Evolutionary conservation across 2,888 invertebrate genomes (phyloP), one percentile per base, ranked within the genome.

Genomic region (Piscicola geometra): DNA sequence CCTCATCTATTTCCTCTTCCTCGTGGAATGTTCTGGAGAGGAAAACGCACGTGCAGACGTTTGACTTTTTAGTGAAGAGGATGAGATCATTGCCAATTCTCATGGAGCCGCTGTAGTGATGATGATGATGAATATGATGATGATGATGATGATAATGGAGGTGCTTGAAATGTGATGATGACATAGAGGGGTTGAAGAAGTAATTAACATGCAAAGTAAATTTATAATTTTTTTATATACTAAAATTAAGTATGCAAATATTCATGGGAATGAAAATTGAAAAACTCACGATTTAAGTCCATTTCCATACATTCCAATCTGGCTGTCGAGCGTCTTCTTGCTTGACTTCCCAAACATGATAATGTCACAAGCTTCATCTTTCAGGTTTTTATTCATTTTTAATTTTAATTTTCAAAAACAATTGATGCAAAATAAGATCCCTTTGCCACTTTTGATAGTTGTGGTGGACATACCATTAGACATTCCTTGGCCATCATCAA

Each of bases 301-400:
- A 81, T 86, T 87, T 77, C 87, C 87, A 78, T 87, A 87, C 83
- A 86, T 86, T 30, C 87, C 87, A 79, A 87, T 86, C 41, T 83
- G 82, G 18, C 83, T 82, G 76, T 86, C 85, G 30, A 81, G 77
- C 32, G 81, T 81, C 73, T 82, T 81, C 78, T 86, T 86, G 1
- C 80, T 80, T 30, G 86, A 86, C 78, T 83, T 83, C 28, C 86
- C 86, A 82, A 87, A 87, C 60, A 83, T 84, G 21, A 87, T 83
- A 47, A 86, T 84, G 75, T 84, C 84, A 21, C 82, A 81, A 18
- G 85, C 84, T 75, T 87, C 86, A 73, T 79, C 86, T 86, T 76
- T 21, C 81, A 81, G 3, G 5, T 5, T 69, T 64, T 64, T 12
- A 12, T 64, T 28, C 21, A 21, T 12, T 64, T 12, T 64, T 64